Conservation (phyloP, 2,797 vertebrate genomes). For the Heteromormyrus szaboi region DNA sequence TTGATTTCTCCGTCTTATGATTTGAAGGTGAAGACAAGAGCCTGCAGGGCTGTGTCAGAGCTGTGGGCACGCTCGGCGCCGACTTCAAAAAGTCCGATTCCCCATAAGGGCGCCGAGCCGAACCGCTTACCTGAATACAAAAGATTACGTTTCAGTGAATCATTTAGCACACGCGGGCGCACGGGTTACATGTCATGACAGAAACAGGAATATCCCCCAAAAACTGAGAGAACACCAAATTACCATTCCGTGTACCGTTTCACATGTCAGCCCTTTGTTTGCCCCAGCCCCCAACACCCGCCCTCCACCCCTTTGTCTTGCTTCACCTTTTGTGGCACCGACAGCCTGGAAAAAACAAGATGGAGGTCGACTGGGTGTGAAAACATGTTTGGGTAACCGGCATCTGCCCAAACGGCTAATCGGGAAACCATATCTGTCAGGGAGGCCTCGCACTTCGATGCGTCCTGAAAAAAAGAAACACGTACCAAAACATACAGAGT, state of each 20-base stretch:
- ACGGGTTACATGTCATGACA: constrained; percentile 77
- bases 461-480: constrained; percentile 28
- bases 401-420: constrained; percentile 50
- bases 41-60: constrained; percentile 98
- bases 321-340: constrained; percentile 16
- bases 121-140: constrained; percentile 94
- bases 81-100: constrained; percentile 93
- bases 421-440: not conserved
- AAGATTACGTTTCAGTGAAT: constrained; percentile 93
- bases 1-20: constrained; percentile 99
- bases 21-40: constrained; percentile 99
- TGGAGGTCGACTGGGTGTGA: constrained; percentile 11
- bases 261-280: constrained; percentile 51
- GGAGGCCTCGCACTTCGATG: constrained; percentile 6
- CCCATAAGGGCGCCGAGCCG: constrained; percentile 90
- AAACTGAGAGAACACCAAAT: constrained; percentile 47
- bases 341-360: constrained; percentile 8
- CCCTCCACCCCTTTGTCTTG: constrained; percentile 40
- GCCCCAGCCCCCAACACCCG: constrained; percentile 19
- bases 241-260: constrained; percentile 55
- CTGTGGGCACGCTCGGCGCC: constrained; percentile 89
- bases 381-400: constrained; percentile 33
- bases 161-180: constrained; percentile 83
- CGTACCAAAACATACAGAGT: constrained; percentile 67
- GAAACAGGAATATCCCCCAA: constrained; percentile 54